phyloP scores from a whole-genome alignment of 2,113 vertebrate genomes.

The Xyrauchen texanus region DNA sequence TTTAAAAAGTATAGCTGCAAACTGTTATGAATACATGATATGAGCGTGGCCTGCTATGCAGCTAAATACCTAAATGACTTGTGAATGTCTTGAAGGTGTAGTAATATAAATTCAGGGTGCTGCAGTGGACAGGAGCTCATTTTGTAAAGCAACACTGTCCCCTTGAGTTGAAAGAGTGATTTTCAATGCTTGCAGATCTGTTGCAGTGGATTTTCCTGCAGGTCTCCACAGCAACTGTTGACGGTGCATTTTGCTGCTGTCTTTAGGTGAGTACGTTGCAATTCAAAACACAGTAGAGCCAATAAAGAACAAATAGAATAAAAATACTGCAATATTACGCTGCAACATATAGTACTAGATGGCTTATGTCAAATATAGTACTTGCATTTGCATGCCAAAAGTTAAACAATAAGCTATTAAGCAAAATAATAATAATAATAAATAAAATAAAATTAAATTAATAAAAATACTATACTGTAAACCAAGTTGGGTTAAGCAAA shows the following conservation, averaged over 20 bases:
- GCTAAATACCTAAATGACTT: constrained; percentile 43
- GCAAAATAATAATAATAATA: no score
- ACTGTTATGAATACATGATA: constrained; percentile 41
- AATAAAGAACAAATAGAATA: no score
- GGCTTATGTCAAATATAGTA: no score
- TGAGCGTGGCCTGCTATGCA: background rate
- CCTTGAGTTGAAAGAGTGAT: constrained; percentile 44
- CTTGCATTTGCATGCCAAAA: no score
- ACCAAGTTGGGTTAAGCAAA: no score
- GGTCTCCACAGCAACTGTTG: constrained; percentile 36
- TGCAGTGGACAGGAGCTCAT: constrained; percentile 25
- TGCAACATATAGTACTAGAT: background rate
- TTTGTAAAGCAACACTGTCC: constrained; percentile 56
- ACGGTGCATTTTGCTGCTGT: background rate
- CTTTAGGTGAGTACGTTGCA: background rate
- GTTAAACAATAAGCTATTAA: no score
- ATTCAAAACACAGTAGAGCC: background rate
- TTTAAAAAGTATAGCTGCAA: constrained; percentile 35
- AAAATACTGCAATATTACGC: constrained; percentile 8
- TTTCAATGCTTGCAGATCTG: background rate
- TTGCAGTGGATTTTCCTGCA: background rate
- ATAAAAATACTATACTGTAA: no score
- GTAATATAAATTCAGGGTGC: constrained; percentile 9
- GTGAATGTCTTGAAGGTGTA: constrained; percentile 15
- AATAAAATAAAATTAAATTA: no score